Evolutionary conservation across 2,113 vertebrate species (phyloP), one percentile per base, ranked within the genome.

Genomic region (Urocynchramus pylzowi): DNA sequence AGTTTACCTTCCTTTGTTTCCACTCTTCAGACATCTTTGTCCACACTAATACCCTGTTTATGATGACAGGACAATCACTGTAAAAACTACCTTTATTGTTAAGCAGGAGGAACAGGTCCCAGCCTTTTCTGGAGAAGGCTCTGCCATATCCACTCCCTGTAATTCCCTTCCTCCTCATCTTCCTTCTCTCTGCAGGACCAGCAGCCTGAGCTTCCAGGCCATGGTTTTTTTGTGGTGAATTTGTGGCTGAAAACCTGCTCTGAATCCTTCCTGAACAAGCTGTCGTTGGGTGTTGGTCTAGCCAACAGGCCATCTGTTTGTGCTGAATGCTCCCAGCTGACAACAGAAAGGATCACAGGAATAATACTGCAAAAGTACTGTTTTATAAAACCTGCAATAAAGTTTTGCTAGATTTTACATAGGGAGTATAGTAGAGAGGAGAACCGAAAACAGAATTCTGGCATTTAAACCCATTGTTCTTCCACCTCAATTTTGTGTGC

Each of bases 31-130:
- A 10, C 1, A 3, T 33, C 16, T 31, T 16, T 63, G 16, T 30
- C 28, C 60, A 50, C 30, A 42, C 27, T 77, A 50, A 42, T 56
- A 59, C 24, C 20, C 8, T 0, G 1, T 39, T 84, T 11, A 30
- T 9, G 16, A 15, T 15, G 17, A 24, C 23, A 67, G 54, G 50
- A 41, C 4, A 50, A 4, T 64, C 0, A 0, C 26, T 42, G n/a
- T 31, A 31, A 83, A 79, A 73, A 44, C 11, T 26, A 21, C 3
- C 18, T 44, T 79, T 16, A 4, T 11, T 33, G 5, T 71, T 31
- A 49, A 84, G 45, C 20, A 37, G 6, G 12, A 87, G 31, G 21
- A 80, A 12, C 4, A 41, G 17, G 5, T 33, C 44, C 27, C 22
- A 87, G 9, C 33, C 20, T 74, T 77, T 83, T 63, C 53, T 61